A percentile compares a stretch with the other conserved stretches of the same genome.
Conservation (phyloP, 53 echinoderm and acorn worm genomes). For the Arbacia lixula region DNA sequence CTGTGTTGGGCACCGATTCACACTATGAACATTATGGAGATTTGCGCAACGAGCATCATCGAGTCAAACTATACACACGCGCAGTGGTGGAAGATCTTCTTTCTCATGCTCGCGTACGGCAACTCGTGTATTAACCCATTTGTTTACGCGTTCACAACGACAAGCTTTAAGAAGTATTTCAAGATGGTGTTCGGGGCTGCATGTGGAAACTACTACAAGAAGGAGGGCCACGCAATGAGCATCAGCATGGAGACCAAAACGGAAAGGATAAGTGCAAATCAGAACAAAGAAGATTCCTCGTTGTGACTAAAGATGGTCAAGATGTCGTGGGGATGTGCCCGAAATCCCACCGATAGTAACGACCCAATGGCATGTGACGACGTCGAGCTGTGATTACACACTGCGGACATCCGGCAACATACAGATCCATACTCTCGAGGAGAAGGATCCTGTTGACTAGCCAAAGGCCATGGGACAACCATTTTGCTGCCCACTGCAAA, state of each 20-base stretch:
- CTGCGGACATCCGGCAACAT: no score
- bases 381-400: no score
- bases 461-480: neutral
- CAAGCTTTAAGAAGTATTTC: conserved; percentile 94
- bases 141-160: conserved; percentile 95
- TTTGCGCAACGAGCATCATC: neutral
- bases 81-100: conserved; percentile 46
- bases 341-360: neutral
- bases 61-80: neutral
- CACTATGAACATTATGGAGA: conserved; percentile 55
- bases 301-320: conserved; percentile 46
- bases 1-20: conserved; percentile 93
- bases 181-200: conserved; percentile 77
- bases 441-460: neutral
- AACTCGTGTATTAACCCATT: conserved; percentile 96
- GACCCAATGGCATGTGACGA: neutral
- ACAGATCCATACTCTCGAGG: neutral
- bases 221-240: conserved; percentile 52
- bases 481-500: no score
- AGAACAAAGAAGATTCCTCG: conserved; percentile 41
- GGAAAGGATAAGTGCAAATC: conserved; percentile 35
- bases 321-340: no score
- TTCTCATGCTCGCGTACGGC: conserved; percentile 80
- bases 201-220: conserved; percentile 29
- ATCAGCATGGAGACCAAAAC: conserved; percentile 51